Evolutionary conservation across 2,888 invertebrate species (phyloP), one percentile per base, ranked within the genome.

Genomic region (Euproctis similis): DNA sequence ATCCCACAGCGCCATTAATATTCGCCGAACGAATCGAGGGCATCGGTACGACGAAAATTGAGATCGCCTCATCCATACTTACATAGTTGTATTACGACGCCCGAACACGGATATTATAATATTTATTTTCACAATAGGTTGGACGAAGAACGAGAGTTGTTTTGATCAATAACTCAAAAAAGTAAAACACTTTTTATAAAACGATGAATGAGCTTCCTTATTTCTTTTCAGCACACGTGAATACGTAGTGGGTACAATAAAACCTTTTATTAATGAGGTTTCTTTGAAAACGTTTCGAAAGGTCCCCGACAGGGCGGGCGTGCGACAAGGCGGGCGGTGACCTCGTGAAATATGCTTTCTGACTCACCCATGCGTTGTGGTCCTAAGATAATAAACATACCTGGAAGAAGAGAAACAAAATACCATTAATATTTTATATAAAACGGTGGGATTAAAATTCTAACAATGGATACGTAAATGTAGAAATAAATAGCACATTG

Each of bases 41-140:
- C 80, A 77, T 73, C 70, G 78, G 72, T 75, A 78, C 78, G 78
- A 70, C 71, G 68, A 72, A 14, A 81, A 82, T 80, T 77, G 76
- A 68, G 68, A 72, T 61, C 58, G 67, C 64, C 73, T 76, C 75
- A 70, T 78, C 72, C 74, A 74, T 74, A 70, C 72, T 71, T 70
- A 69, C 66, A 59, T 66, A n/a, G 65, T 63, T 69, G 70, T 73
- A 73, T 71, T 72, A 64, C 63, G 58, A 34, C 44, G 60, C 66
- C 65, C 36, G 56, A 64, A 68, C 62, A 60, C 53, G 63, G 58
- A 74, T 71, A 77, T 78, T 76, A 75, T 77, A 75, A 77, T 77
- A 76, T 72, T 70, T 35, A 66, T 54, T 46, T 50, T 41, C 43
- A 50, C 67, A 59, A 65, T 39, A 49, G 69, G 63, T n/a, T n/a